Conservation (phyloP, 2,797 vertebrate genomes). For the Phataginus tricuspis region DNA sequence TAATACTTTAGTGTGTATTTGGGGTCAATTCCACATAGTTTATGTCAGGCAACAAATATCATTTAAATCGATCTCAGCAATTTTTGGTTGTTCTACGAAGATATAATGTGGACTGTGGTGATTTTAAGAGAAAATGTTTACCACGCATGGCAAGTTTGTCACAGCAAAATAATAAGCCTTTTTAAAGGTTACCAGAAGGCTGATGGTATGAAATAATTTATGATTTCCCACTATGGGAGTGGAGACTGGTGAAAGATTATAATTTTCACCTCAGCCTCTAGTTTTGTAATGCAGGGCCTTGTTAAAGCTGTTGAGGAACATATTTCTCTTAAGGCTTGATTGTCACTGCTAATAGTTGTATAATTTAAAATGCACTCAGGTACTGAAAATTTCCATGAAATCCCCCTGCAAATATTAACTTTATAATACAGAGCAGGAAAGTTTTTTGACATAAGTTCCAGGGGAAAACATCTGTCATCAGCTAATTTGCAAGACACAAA, state of each 20-base stretch:
- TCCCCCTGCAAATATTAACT: background rate
- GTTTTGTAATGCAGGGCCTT: background rate
- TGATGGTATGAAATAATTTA: background rate
- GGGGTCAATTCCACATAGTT: background rate
- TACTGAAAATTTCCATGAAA: background rate
- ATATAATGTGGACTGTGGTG: background rate
- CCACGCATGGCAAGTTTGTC: background rate
- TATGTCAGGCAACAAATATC: background rate
- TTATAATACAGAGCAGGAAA: slow-evolving; percentile 17
- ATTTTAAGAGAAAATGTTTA: slow-evolving; percentile 19
- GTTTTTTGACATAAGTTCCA: background rate
- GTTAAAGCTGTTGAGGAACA: background rate
- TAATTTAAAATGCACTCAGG: background rate
- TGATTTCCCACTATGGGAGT: slow-evolving; percentile 2
- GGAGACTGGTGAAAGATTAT: background rate
- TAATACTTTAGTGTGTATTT: background rate
- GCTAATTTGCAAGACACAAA: background rate
- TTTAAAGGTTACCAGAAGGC: background rate
- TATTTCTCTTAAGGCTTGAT: background rate
- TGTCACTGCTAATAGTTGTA: background rate
- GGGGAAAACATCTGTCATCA: background rate
- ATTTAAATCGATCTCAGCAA: background rate
- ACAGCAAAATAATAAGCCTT: background rate
- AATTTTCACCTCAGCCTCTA: slow-evolving; percentile 34
- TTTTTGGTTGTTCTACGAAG: slow-evolving; percentile 2